These are phyloP conservation scores for Zeuzera pyrina DNA, from an alignment of 2,888 invertebrate genomes.

Conservation along the genomic window DNA sequence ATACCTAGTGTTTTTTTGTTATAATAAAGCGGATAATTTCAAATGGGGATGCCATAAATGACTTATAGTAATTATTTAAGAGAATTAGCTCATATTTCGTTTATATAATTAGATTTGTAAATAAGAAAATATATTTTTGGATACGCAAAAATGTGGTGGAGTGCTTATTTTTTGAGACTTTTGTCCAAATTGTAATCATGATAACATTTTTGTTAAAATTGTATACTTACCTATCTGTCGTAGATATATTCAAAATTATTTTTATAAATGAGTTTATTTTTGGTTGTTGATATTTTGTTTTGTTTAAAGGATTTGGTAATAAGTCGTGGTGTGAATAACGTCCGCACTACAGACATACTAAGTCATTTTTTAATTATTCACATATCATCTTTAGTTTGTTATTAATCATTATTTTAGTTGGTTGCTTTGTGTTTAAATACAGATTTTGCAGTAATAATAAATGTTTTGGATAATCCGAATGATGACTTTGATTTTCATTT, in stretches of 20 bases:
- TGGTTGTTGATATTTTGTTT: slow-evolving; percentile 48
- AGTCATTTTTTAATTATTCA: slow-evolving; percentile 50
- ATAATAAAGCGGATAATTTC: too few species aligned
- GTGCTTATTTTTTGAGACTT: slow-evolving; percentile 66
- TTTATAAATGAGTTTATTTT: slow-evolving; percentile 51
- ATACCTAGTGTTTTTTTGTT: too few species aligned
- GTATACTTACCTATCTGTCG: slow-evolving; percentile 32
- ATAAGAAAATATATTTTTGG: slow-evolving; percentile 62
- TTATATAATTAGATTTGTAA: slow-evolving; percentile 26
- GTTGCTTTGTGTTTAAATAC: slow-evolving; percentile 65
- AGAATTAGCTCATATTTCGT: neutral
- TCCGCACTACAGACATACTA: slow-evolving; percentile 46
- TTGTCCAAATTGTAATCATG: slow-evolving; percentile 59
- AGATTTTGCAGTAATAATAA: slow-evolving; percentile 62
- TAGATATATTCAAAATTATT: slow-evolving; percentile 51
- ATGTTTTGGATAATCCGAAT: slow-evolving; percentile 47
- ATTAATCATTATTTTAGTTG: slow-evolving; percentile 57
- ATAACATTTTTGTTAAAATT: slow-evolving; percentile 44
- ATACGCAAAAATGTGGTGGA: slow-evolving; percentile 44
- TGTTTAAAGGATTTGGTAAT: slow-evolving; percentile 24
- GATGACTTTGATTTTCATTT: neutral
- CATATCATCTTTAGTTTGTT: slow-evolving; percentile 68
- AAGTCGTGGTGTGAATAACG: slow-evolving; percentile 7
- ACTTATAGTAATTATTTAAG: slow-evolving; percentile 4
- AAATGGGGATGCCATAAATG: too few species aligned